These are phyloP conservation scores for Leistus spinibarbis DNA, from an alignment of 2,888 invertebrate genomes.

Conservation along the genomic window DNA sequence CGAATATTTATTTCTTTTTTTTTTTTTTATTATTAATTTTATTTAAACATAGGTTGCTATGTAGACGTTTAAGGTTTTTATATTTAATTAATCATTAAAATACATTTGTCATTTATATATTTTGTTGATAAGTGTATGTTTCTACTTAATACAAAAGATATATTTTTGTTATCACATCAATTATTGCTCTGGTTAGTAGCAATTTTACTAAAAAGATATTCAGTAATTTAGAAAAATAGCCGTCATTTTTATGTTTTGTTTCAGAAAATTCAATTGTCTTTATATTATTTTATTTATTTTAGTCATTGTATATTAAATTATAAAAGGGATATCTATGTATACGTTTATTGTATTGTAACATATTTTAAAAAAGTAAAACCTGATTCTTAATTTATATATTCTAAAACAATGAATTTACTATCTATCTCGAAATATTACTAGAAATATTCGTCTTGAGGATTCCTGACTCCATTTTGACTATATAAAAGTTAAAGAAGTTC, in stretches of 20 bases:
- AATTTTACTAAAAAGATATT: neutral
- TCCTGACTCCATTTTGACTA: too few species aligned
- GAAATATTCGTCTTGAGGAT: neutral
- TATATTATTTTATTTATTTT: neutral
- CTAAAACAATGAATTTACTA: neutral
- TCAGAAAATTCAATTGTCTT: neutral
- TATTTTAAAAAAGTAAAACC: neutral
- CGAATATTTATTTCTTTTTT: neutral
- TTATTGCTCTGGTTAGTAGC: neutral
- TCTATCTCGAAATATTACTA: neutral
- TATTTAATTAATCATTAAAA: neutral
- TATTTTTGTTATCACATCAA: neutral
- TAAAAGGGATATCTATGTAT: neutral
- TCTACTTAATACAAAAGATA: neutral
- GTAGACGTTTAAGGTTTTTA: neutral
- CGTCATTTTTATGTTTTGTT: neutral
- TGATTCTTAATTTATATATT: neutral
- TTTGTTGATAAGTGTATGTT: neutral
- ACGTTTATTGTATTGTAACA: neutral
- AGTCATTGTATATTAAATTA: neutral
- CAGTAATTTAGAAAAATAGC: neutral
- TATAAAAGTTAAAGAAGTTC: too few species aligned
- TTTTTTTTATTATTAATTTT: neutral
- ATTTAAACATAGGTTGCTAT: neutral
- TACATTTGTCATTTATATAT: neutral